These are phyloP conservation scores for Anguilla japonica DNA, from an alignment of 2,113 vertebrate genomes.

Conservation along the genomic window DNA sequence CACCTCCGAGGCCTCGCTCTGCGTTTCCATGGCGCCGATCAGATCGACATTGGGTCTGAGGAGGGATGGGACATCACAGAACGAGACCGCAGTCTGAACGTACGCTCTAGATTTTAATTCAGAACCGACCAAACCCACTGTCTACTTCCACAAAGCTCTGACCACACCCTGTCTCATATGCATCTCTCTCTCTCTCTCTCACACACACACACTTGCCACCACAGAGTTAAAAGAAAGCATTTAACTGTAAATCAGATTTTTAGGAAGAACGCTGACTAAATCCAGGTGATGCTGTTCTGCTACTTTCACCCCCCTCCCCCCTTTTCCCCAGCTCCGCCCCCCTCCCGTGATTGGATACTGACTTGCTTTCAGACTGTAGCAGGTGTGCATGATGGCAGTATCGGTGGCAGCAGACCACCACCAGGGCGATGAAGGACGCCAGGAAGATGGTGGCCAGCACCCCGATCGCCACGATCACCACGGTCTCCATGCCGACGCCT, in stretches of 20 bases:
- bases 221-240: too few relatives aligned
- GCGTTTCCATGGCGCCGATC: constrained; percentile 87
- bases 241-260: too few relatives aligned
- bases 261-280: too few relatives aligned
- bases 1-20: constrained; percentile 90
- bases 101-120: background rate
- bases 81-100: background rate
- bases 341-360: constrained; percentile 42
- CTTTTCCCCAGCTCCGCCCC: background rate
- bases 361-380: constrained; percentile 90
- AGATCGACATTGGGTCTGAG: constrained; percentile 89
- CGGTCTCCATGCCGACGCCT: constrained; percentile 83
- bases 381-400: constrained; percentile 86
- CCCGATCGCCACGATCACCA: constrained; percentile 94
- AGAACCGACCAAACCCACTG: background rate
- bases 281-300: too few relatives aligned
- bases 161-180: background rate
- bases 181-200: too few relatives aligned
- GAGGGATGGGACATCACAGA: background rate
- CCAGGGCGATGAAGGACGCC: constrained; percentile 89
- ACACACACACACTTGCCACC: too few relatives aligned
- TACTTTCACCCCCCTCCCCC: background rate
- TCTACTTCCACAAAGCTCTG: background rate
- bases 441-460: constrained; percentile 94
- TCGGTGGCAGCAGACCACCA: constrained; percentile 89